Percentiles rank a stretch among this genome's conserved stretches.
Evolutionary conservation across 2,888 invertebrate species (phyloP).

Genomic region (Erebia epiphron): DNA sequence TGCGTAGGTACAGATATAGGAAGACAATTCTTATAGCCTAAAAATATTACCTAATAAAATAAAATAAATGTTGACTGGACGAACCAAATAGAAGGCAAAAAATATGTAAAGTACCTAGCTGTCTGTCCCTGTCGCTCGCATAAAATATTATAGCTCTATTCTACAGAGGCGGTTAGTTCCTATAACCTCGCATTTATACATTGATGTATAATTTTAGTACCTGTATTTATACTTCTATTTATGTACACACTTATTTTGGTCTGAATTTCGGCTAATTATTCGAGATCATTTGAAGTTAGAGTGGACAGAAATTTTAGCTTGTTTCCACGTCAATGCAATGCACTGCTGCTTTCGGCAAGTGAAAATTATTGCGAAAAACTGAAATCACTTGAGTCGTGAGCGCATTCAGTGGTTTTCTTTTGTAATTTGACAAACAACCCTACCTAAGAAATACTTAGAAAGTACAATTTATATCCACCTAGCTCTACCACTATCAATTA

Average conservation of each 20-base stretch:
- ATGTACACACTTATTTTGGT: not conserved
- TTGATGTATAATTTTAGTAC: too few relatives aligned
- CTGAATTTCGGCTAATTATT: not conserved
- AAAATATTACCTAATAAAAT: not conserved
- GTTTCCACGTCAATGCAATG: not conserved
- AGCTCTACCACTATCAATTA: too few relatives aligned
- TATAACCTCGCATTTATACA: too few relatives aligned
- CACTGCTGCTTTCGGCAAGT: too few relatives aligned
- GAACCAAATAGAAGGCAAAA: too few relatives aligned
- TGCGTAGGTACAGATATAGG: not conserved
- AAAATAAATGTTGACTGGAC: too few relatives aligned
- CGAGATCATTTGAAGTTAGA: not conserved
- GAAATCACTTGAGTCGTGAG: too few relatives aligned
- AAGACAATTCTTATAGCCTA: not conserved
- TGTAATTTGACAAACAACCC: too few relatives aligned
- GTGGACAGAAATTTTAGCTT: constrained; percentile 12
- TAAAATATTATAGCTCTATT: constrained; percentile 1
- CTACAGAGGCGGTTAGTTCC: not conserved
- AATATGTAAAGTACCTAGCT: not conserved
- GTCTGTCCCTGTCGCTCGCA: not conserved
- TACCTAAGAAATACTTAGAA: too few relatives aligned
- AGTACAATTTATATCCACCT: too few relatives aligned
- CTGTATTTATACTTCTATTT: not conserved
- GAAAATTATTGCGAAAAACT: too few relatives aligned
- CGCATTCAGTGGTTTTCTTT: too few relatives aligned